These are phyloP conservation scores for Ptilonorhynchus violaceus DNA, from an alignment of 2,113 vertebrate species.

Conservation along the genomic window DNA sequence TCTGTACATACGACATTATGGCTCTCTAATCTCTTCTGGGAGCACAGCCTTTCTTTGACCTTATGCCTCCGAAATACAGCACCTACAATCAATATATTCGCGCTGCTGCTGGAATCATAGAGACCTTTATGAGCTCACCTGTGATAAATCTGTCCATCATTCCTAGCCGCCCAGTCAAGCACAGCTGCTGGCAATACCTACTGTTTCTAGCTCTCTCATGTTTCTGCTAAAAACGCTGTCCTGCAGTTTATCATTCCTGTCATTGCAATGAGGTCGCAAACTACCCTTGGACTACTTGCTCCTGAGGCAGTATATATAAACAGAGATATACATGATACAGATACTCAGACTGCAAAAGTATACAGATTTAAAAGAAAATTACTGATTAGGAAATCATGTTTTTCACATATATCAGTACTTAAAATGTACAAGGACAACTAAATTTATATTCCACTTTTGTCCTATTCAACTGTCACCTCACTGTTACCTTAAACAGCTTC, in stretches of 20 bases:
- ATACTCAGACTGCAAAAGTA: background rate
- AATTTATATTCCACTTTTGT: background rate
- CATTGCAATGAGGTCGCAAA: background rate
- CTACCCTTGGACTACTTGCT: background rate
- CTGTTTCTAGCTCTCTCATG: background rate
- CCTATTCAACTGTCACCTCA: background rate
- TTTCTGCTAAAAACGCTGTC: background rate
- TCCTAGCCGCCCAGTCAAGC: background rate
- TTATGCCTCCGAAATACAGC: background rate
- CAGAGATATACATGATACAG: background rate
- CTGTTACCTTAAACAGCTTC: background rate
- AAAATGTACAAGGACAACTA: background rate
- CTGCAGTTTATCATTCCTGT: background rate
- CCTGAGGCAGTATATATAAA: background rate
- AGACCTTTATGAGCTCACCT: background rate
- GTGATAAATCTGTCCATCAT: background rate
- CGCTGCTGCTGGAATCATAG: background rate
- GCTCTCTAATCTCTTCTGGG: background rate
- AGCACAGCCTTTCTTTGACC: background rate
- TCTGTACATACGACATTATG: background rate
- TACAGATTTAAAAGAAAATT: background rate
- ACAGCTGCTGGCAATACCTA: background rate
- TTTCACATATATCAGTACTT: background rate
- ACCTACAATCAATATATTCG: background rate
- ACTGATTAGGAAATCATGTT: background rate